Conservation (phyloP, 2,797 vertebrate genomes). For the Coccyzus lansbergi region DNA sequence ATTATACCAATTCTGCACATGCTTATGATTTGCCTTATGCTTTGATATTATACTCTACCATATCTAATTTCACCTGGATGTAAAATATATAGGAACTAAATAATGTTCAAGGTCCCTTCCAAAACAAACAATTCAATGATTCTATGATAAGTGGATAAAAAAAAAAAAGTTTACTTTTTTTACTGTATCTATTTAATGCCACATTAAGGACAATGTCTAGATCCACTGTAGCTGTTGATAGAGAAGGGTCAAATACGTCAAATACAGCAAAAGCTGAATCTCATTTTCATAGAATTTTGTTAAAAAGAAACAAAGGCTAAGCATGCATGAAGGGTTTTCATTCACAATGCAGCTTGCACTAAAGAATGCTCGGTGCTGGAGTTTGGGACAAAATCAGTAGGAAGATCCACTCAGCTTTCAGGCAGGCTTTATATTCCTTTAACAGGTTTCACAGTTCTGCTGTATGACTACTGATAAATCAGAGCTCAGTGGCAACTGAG, state of each 20-base stretch:
- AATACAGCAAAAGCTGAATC: not conserved
- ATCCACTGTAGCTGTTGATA: fast-evolving
- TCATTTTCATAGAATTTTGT: not conserved
- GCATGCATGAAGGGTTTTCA: not conserved
- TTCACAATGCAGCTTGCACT: not conserved
- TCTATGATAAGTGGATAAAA: not conserved
- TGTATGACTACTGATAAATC: not conserved
- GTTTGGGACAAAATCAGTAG: not conserved
- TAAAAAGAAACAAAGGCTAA: not conserved
- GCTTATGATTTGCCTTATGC: not conserved
- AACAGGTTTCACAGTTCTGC: not conserved
- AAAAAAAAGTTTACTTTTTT: no score
- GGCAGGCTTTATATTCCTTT: not conserved
- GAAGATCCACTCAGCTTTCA: not conserved
- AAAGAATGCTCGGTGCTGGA: not conserved
- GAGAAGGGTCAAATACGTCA: not conserved
- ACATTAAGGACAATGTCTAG: not conserved
- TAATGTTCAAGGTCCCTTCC: no score
- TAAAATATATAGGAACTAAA: not conserved
- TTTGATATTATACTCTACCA: not conserved
- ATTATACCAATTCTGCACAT: not conserved
- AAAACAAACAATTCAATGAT: no score
- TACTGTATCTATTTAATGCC: not conserved
- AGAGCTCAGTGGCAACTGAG: not conserved
- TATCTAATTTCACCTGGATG: not conserved